phyloP scores from a whole-genome alignment of 2,113 vertebrate species.

The Aix galericulata region DNA sequence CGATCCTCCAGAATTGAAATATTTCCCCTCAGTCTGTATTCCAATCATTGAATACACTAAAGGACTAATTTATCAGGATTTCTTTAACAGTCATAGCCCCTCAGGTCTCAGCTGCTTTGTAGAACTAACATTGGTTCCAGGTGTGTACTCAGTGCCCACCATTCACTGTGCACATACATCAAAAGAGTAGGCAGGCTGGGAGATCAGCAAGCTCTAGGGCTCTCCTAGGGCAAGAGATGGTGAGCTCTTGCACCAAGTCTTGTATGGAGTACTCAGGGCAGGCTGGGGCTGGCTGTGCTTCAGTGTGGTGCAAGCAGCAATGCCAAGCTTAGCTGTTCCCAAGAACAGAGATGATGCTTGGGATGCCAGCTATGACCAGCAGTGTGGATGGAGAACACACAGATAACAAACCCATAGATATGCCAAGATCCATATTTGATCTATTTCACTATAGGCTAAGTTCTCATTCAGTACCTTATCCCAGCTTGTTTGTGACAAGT shows the following conservation, averaged over 20 bases:
- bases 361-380: too few relatives aligned
- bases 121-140: not conserved
- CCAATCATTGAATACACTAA: not conserved
- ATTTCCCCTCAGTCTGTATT: not conserved
- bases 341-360: not conserved
- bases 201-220: not conserved
- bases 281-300: not conserved
- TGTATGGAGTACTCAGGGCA: not conserved
- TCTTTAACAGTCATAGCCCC: not conserved
- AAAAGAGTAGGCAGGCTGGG: accelerated
- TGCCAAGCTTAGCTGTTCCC: not conserved
- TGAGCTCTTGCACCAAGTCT: not conserved
- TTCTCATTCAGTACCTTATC: not conserved
- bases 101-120: not conserved
- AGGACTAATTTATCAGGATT: not conserved
- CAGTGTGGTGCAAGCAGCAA: accelerated
- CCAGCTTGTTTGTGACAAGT: not conserved
- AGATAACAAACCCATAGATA: not conserved
- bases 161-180: accelerated
- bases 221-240: accelerated
- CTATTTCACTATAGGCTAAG: not conserved
- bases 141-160: accelerated
- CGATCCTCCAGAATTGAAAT: not conserved
- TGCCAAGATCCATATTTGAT: not conserved
- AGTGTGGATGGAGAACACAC: accelerated